Base-by-base conservation (phyloP, 2,888 invertebrate species). In the Sipunculus nudus region DNA sequence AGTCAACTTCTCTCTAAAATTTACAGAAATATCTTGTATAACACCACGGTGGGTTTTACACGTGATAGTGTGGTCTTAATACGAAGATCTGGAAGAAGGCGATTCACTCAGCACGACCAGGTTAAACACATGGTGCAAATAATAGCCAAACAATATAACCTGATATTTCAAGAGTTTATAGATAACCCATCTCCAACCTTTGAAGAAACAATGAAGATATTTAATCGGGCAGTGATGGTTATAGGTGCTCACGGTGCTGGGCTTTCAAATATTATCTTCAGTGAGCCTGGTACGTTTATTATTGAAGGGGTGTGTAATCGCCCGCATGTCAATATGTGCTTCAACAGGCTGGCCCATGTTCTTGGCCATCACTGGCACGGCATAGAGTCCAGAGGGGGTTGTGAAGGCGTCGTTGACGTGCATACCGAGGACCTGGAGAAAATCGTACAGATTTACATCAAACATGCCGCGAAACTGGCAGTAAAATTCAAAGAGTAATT, bases 311-410 rank as follows among this genome's bases (percentile, higher is more conserved):
- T 71, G 23, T 71, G 71, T 49, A 69, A 69, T 46, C 67, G 61
- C 4, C 71, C 68, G 3, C 71, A 71, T 40, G 65, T 69, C 39
- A 71, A 71, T 55, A 63, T 71, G 67, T 70, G 69, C 49, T 71
- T 48, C 41, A 67, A 67, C 59, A 61, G 65, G 53, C 23, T 54
- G 4, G 55, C 67, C 2, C 65, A 67, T 38, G 52, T 53, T 8
- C 45, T 70, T 41, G 67, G 67, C 3, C 61, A 53, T 6, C 59
- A 65, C n/a, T 54, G 46, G 49, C 70, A 69, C 46, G 69, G 48
- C 23, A 53, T 69, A n/a, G 53, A 54, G 3, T 67, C 69, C 10
- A 43, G 53, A 23, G 28, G 50, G 1, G 69, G 69, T 4, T 69
- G 69, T 46, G 67, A 67, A 47, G 19, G 41, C 3, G 35, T 32